A percentile compares a stretch with the other conserved stretches of the same genome.
Conservation (phyloP, 2,888 invertebrate species). For the Argyresthia goedartella region DNA sequence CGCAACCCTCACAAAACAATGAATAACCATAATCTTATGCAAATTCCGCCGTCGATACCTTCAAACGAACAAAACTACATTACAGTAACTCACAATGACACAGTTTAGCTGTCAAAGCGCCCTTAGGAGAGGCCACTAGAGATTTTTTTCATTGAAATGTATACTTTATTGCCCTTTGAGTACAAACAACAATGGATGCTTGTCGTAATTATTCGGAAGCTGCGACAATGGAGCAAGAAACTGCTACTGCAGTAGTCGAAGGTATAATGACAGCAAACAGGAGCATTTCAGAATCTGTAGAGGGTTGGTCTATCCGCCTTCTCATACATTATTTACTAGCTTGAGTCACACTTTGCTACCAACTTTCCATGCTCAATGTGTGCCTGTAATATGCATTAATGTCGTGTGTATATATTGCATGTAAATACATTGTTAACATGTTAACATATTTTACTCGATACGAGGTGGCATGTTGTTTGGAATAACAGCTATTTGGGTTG, state of each 20-base stretch:
- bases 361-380: background rate
- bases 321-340: slow-evolving; percentile 56
- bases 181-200: slow-evolving; percentile 28
- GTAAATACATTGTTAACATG: slow-evolving; percentile 1
- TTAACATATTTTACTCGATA: background rate
- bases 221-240: slow-evolving; percentile 56
- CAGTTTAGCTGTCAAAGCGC: slow-evolving; percentile 54
- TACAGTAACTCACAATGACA: slow-evolving; percentile 48
- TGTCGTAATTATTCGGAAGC: slow-evolving; percentile 65
- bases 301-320: slow-evolving; percentile 36
- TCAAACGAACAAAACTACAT: slow-evolving; percentile 34
- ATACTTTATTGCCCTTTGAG: slow-evolving; percentile 44
- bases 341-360: slow-evolving; percentile 1
- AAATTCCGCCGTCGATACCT: slow-evolving; percentile 30
- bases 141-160: slow-evolving; percentile 55
- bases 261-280: slow-evolving; percentile 48
- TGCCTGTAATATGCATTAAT: slow-evolving; percentile 8
- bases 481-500: too few relatives aligned
- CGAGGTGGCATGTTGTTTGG: background rate
- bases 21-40: slow-evolving; percentile 31
- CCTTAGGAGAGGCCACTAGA: slow-evolving; percentile 42
- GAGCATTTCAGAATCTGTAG: slow-evolving; percentile 32
- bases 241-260: slow-evolving; percentile 44
- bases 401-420: slow-evolving; percentile 5
- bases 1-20: slow-evolving; percentile 39